Conservation (phyloP, 2,888 invertebrate species). For the Nematopogon swammerdamellus region DNA sequence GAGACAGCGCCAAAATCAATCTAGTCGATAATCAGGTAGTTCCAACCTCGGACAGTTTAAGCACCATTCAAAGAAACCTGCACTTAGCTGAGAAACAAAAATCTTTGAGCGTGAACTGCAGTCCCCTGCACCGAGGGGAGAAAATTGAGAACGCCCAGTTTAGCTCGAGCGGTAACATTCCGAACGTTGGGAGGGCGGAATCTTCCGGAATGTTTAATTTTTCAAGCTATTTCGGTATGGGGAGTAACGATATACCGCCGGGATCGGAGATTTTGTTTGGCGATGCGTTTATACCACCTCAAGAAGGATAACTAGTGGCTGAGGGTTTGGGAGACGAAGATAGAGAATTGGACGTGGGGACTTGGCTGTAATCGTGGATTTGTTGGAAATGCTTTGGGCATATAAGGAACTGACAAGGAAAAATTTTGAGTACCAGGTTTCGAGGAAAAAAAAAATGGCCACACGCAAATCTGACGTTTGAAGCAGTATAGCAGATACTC, state of each 20-base stretch:
- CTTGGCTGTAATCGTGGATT: conserved; percentile 40
- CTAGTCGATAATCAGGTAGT: conserved; percentile 16
- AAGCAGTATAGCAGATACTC: too few species aligned
- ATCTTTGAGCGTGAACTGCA: conserved; percentile 39
- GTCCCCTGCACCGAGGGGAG: conserved; percentile 36
- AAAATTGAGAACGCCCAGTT: conserved; percentile 33
- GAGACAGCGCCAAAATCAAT: too few species aligned
- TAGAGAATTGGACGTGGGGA: conserved; percentile 27
- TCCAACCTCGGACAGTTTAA: conserved; percentile 9
- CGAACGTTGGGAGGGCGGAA: conserved; percentile 22
- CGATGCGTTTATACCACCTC: conserved; percentile 34
- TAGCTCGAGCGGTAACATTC: conserved; percentile 36
- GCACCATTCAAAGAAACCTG: conserved; percentile 17
- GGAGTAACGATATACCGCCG: conserved; percentile 49
- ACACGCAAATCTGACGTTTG: too few species aligned
- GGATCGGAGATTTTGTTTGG: conserved; percentile 63
- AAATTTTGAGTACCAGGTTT: too few species aligned
- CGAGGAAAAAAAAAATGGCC: too few species aligned
- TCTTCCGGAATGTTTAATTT: conserved; percentile 55
- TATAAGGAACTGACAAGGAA: too few species aligned
- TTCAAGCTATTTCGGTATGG: conserved; percentile 61
- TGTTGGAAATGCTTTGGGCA: too few species aligned
- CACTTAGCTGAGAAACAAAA: conserved; percentile 24
- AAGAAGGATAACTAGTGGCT: conserved; percentile 33
- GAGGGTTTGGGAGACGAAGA: neutral